Conservation (phyloP, 1,140 invertebrate species). For the Maniola jurtina region DNA sequence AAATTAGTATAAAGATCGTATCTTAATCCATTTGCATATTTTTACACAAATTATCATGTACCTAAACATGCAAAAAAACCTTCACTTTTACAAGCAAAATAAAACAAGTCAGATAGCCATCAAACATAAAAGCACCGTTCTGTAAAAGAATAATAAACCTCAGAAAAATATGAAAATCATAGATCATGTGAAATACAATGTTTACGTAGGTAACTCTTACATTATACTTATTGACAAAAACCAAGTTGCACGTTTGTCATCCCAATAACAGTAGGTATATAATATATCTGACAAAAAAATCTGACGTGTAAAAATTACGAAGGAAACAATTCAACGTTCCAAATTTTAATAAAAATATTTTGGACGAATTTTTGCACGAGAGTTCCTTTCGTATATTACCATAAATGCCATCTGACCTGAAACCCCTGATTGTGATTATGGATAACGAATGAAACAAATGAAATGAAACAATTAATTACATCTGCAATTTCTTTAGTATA, state of each 20-base stretch:
- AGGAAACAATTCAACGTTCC: neutral
- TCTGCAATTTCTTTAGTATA: too few species aligned
- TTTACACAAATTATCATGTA: neutral
- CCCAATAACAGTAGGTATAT: neutral
- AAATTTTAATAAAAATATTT: too few species aligned
- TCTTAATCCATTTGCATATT: neutral
- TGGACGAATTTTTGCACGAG: too few species aligned
- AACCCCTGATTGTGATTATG: too few species aligned
- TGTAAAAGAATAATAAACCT: neutral
- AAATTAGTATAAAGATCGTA: slow-evolving; percentile 16
- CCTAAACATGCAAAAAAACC: neutral
- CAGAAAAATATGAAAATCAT: neutral
- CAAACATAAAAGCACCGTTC: neutral
- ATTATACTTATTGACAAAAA: too few species aligned
- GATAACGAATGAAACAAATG: too few species aligned
- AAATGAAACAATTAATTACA: too few species aligned
- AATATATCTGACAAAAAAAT: slow-evolving; percentile 4
- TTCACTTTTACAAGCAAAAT: neutral
- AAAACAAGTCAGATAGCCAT: neutral
- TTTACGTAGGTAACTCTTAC: too few species aligned
- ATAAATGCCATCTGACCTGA: too few species aligned
- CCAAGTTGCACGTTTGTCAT: too few species aligned
- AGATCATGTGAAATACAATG: too few species aligned
- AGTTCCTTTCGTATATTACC: too few species aligned
- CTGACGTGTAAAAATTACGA: neutral